Evolutionary conservation across 2,113 vertebrate genomes (phyloP), one percentile per base, ranked within the genome.

Genomic region (Salvelinus namaycush): DNA sequence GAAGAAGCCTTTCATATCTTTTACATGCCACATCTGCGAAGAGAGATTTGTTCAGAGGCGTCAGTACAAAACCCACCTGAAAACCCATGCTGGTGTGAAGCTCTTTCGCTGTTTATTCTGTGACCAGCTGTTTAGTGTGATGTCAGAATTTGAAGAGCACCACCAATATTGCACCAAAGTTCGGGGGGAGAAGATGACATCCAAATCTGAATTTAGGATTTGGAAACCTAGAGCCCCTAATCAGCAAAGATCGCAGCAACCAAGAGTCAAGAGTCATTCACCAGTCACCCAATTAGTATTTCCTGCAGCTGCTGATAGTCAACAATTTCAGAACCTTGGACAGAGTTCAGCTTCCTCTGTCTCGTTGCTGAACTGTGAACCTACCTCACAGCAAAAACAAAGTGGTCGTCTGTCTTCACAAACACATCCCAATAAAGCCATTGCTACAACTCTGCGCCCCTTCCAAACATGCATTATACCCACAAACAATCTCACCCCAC

Each of bases 51-150:
- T 90, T 66, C 88, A 90, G 0, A 86, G 94, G 74, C 92, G 93
- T 3, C 91, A 93, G 76, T 94, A 96, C 72, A 94, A 95, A 59
- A 87, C 89, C 14, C 95, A 96, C 78, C 87, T 96, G 85, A 87
- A 91, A 78, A 93, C 87, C 14, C 96, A 98, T 79, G 94, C 89
- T 0, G 95, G 95, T 5, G 92, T 94, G 26, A 95, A 94, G 48
- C 94, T 93, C 64, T 95, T 94, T 77, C 90, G 87, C 76, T 97
- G 96, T 89, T 81, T 92, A 0, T 83, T 90, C 0, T 97, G 96
- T 5, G 94, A 95, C 68, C 95, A 96, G 90, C 94, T 93, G 48
- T 97, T 96, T 76, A 94, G 92, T 20, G 90, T 93, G 72, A 90
- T 92, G 24, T 94, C 94, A 0, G 95, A 96, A 62, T 95, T 96